Evolutionary conservation across 2,888 invertebrate genomes (phyloP).

Genomic region (Strigamia crassipes): DNA sequence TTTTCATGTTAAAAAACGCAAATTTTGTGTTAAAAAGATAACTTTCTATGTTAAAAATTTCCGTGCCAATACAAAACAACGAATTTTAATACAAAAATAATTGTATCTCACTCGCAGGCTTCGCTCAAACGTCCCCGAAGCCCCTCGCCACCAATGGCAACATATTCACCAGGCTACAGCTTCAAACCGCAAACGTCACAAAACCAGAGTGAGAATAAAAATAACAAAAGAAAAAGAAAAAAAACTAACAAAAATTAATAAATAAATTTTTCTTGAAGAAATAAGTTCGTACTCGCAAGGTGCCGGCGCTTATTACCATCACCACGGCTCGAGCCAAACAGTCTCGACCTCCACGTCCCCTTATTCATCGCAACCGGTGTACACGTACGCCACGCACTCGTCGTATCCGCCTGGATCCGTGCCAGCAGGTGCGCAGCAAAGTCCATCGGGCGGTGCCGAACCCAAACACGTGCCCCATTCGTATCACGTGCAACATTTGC

Average conservation of each 20-base stretch:
- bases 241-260: not conserved
- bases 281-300: constrained; percentile 39
- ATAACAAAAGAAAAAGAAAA: no score
- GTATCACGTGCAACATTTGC: constrained; percentile 48
- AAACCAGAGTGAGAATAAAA: constrained; percentile 52
- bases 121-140: constrained; percentile 68
- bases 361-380: constrained; percentile 44
- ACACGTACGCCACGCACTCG: constrained; percentile 45
- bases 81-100: no score
- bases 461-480: constrained; percentile 41
- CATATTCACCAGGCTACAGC: constrained; percentile 44
- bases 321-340: constrained; percentile 18
- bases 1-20: no score
- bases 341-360: constrained; percentile 15
- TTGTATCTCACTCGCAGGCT: constrained; percentile 64
- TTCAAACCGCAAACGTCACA: constrained; percentile 51
- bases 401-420: constrained; percentile 34
- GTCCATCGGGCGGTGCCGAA: not conserved
- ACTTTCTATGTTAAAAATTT: no score
- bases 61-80: no score
- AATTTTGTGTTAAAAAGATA: no score
- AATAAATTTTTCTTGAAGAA: not conserved
- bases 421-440: constrained; percentile 40
- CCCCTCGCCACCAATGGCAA: constrained; percentile 63
- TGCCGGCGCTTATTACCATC: constrained; percentile 36